phyloP scores from a whole-genome alignment of 2,888 invertebrate species.

The Plemyria rubiginata region DNA sequence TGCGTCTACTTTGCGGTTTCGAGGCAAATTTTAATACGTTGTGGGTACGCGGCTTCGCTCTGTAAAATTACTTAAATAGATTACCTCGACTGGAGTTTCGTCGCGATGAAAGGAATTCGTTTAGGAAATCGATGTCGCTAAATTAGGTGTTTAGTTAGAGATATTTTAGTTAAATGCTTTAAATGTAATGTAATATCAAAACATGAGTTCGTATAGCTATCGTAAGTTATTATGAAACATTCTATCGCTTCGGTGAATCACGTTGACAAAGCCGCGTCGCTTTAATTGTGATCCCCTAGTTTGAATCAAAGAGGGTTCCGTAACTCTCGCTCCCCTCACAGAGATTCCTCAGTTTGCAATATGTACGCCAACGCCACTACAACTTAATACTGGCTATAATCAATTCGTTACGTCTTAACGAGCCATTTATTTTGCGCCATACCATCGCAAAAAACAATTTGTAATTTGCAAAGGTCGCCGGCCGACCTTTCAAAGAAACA shows the following conservation, averaged over 20 bases:
- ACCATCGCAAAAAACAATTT: constrained; percentile 69
- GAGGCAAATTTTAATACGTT: constrained; percentile 79
- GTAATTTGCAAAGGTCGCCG: constrained; percentile 65
- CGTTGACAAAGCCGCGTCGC: constrained; percentile 67
- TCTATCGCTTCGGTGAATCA: constrained; percentile 42
- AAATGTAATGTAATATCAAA: neutral
- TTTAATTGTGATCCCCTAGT: constrained; percentile 69
- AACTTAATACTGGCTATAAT: constrained; percentile 74
- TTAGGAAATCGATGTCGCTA: constrained; percentile 34
- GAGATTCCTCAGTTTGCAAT: constrained; percentile 60
- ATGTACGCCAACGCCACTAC: constrained; percentile 69
- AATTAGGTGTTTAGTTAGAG: constrained; percentile 29
- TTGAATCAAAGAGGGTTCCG: constrained; percentile 54
- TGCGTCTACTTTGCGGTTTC: constrained; percentile 82
- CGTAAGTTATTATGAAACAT: constrained; percentile 20
- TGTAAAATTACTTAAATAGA: constrained; percentile 81
- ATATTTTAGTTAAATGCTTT: neutral
- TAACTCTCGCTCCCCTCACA: constrained; percentile 50
- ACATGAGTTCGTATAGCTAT: neutral
- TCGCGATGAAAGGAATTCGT: constrained; percentile 44
- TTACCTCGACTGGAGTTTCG: constrained; percentile 74
- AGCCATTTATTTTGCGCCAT: constrained; percentile 67
- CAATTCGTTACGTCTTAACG: constrained; percentile 75
- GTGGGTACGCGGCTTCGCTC: constrained; percentile 70
- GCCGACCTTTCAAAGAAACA: constrained; percentile 55